These are phyloP conservation scores for Hypomecis punctinalis DNA, from an alignment of 2,888 invertebrate species.

Conservation along the genomic window DNA sequence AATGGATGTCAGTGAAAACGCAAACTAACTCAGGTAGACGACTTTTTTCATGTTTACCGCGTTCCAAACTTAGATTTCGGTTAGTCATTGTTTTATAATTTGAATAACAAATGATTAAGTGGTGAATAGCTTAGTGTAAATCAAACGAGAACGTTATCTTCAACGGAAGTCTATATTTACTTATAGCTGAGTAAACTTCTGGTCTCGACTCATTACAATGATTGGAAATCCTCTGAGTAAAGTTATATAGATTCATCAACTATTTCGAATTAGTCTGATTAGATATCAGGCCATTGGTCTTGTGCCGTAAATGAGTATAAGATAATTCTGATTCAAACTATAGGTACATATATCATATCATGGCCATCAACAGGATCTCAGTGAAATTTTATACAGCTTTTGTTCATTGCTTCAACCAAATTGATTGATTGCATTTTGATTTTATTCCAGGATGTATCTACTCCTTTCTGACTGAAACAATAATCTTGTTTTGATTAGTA, in stretches of 20 bases:
- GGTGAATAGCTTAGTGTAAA: slow-evolving; percentile 26
- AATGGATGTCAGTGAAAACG: slow-evolving; percentile 4
- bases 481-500: not conserved
- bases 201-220: slow-evolving; percentile 22
- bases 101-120: slow-evolving; percentile 44
- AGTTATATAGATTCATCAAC: not conserved
- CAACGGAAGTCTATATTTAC: slow-evolving; percentile 41
- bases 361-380: too few species aligned
- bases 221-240: slow-evolving; percentile 14
- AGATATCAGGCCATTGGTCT: too few species aligned
- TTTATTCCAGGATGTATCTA: not conserved
- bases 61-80: slow-evolving; percentile 55
- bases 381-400: too few species aligned
- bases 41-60: slow-evolving; percentile 56
- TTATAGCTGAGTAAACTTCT: slow-evolving; percentile 35
- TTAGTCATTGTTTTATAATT: slow-evolving; percentile 56
- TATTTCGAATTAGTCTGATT: too few species aligned
- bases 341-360: too few species aligned
- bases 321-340: too few species aligned
- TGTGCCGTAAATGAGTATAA: too few species aligned
- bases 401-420: too few species aligned
- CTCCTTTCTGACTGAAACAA: not conserved
- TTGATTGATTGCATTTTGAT: not conserved
- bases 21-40: slow-evolving; percentile 65
- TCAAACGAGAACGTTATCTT: slow-evolving; percentile 31